phyloP scores from a whole-genome alignment of 2,888 invertebrate species.

The Papilio elwesi region DNA sequence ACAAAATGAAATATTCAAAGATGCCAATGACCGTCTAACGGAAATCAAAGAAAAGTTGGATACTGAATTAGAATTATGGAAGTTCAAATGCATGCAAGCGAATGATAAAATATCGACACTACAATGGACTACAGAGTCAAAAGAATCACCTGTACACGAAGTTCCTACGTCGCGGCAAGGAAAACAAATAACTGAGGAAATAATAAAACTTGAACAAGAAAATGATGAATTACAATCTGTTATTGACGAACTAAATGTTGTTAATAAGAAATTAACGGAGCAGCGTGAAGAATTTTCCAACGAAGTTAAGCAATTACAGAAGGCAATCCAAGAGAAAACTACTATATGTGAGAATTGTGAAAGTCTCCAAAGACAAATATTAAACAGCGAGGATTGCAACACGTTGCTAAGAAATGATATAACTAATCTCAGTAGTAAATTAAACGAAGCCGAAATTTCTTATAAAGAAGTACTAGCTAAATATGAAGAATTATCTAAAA shows the following conservation, averaged over 20 bases:
- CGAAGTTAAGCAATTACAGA: slow-evolving; percentile 62
- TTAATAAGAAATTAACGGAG: slow-evolving; percentile 57
- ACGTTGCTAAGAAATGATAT: slow-evolving; percentile 52
- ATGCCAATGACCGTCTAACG: slow-evolving; percentile 90
- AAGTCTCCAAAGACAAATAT: slow-evolving; percentile 56
- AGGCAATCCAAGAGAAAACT: slow-evolving; percentile 57
- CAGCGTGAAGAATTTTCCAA: slow-evolving; percentile 59
- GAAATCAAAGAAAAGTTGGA: slow-evolving; percentile 93
- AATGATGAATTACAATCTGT: slow-evolving; percentile 73
- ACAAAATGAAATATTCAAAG: slow-evolving; percentile 88
- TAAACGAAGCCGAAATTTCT: slow-evolving; percentile 38
- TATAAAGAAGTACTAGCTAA: slow-evolving; percentile 22
- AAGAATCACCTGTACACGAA: slow-evolving; percentile 56
- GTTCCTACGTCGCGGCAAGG: slow-evolving; percentile 35
- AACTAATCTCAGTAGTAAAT: slow-evolving; percentile 38
- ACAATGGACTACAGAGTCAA: slow-evolving; percentile 65
- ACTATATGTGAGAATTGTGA: slow-evolving; percentile 55
- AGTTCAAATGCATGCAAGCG: slow-evolving; percentile 88
- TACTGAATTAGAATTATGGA: slow-evolving; percentile 88
- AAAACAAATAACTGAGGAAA: slow-evolving; percentile 60
- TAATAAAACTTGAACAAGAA: slow-evolving; percentile 74
- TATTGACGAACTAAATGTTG: slow-evolving; percentile 62
- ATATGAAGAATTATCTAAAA: slow-evolving; percentile 50
- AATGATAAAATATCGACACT: slow-evolving; percentile 85
- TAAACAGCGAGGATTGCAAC: slow-evolving; percentile 54